Conservation (phyloP, 2,888 invertebrate genomes). For the Globia sparganii region DNA sequence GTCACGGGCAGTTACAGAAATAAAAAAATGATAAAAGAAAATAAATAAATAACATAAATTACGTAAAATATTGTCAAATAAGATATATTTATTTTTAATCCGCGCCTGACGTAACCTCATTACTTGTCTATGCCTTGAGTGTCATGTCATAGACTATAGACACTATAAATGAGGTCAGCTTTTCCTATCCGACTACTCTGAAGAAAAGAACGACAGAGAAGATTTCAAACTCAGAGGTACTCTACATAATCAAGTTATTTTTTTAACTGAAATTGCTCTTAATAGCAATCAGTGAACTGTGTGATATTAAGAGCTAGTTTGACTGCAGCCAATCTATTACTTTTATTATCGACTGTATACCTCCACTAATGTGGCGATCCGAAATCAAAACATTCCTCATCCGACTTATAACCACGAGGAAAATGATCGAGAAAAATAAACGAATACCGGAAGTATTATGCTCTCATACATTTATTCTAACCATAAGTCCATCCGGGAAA, state of each 20-base stretch:
- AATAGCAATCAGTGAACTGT: not conserved
- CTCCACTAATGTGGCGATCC: not conserved
- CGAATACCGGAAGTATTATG: constrained; percentile 44
- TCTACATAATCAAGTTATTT: not conserved
- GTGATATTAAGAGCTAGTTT: not conserved
- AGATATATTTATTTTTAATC: no score
- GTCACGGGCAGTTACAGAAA: no score
- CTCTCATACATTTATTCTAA: constrained; percentile 53
- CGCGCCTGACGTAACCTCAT: no score
- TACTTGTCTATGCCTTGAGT: no score
- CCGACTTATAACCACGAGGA: constrained; percentile 40
- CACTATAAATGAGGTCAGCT: no score
- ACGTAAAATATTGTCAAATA: no score
- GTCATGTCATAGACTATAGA: no score
- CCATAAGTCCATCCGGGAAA: constrained; percentile 47
- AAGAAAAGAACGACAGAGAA: no score
- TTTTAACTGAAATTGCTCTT: not conserved
- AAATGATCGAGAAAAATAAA: constrained; percentile 55
- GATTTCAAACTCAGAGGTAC: no score
- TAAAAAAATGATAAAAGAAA: no score
- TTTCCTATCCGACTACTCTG: no score
- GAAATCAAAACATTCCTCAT: constrained; percentile 23
- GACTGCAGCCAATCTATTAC: not conserved
- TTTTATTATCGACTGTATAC: not conserved
- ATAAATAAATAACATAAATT: no score